Conservation (phyloP, 2,797 vertebrate genomes). For the Peromyscus aztecus region DNA sequence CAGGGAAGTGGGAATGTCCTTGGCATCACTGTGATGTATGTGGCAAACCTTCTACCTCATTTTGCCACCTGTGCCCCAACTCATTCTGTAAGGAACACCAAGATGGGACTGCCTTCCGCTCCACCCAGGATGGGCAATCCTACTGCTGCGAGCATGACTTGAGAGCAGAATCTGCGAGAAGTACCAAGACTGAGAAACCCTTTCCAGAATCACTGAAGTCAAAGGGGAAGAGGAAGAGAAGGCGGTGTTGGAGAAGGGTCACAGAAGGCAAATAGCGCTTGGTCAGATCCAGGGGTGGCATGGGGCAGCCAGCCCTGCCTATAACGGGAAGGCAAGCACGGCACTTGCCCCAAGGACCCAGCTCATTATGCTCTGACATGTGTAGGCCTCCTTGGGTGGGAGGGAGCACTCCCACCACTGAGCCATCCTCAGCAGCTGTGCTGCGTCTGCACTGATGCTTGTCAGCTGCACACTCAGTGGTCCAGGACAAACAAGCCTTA, state of each 20-base stretch:
- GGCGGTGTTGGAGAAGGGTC: constrained; percentile 89
- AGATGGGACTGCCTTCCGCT: constrained; percentile 91
- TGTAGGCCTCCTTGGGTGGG: constrained; percentile 82
- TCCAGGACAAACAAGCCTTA: constrained; percentile 86
- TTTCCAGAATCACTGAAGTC: constrained; percentile 80
- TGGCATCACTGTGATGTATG: constrained; percentile 99
- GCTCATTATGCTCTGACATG: constrained; percentile 77
- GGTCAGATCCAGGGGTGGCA: constrained; percentile 25
- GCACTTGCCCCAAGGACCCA: constrained; percentile 85
- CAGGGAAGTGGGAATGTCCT: constrained; percentile 99
- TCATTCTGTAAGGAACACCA: constrained; percentile 98
- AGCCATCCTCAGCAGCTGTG: constrained; percentile 88
- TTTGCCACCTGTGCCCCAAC: constrained; percentile 98
- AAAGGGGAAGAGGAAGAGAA: constrained; percentile 87
- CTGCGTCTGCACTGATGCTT: constrained; percentile 91
- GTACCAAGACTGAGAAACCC: constrained; percentile 82
- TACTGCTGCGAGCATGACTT: constrained; percentile 95
- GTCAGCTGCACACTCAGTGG: constrained; percentile 84
- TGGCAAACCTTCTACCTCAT: constrained; percentile 94
- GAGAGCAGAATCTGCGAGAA: constrained; percentile 85
- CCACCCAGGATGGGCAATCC: constrained; percentile 89
- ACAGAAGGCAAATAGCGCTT: constrained; percentile 86
- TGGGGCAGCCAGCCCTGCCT: constrained; percentile 84
- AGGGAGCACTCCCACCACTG: constrained; percentile 87
- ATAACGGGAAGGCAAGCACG: constrained; percentile 83